phyloP scores from a whole-genome alignment of 1,140 invertebrate genomes.

The Potamilus streckersoni region DNA sequence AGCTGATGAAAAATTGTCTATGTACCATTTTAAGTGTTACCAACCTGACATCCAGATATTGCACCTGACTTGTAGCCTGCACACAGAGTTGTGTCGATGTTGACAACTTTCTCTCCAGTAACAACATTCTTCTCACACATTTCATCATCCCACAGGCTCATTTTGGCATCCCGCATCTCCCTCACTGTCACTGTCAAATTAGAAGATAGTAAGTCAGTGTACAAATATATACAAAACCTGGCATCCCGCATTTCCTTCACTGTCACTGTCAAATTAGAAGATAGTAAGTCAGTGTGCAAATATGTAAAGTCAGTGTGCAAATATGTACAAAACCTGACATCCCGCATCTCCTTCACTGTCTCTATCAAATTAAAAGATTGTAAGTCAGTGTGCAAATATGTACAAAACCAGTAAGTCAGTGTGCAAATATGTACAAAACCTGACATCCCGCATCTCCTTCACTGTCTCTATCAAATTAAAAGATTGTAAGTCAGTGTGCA shows the following conservation, averaged over 20 bases:
- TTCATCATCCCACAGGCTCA: slow-evolving; percentile 17
- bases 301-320: background rate
- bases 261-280: slow-evolving; percentile 9
- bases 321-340: slow-evolving; percentile 1
- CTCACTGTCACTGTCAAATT: slow-evolving; percentile 16
- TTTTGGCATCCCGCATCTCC: slow-evolving; percentile 27
- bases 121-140: slow-evolving; percentile 16
- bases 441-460: slow-evolving; percentile 20
- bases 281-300: background rate
- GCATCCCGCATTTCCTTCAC: slow-evolving; percentile 23
- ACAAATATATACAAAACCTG: background rate
- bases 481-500: background rate
- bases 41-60: slow-evolving; percentile 44
- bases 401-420: too few relatives aligned
- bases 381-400: background rate
- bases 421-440: too few relatives aligned
- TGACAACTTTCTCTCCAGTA: slow-evolving; percentile 23
- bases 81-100: slow-evolving; percentile 49
- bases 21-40: background rate
- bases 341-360: slow-evolving; percentile 17
- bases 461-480: slow-evolving; percentile 12
- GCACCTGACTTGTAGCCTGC: slow-evolving; percentile 34
- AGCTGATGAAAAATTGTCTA: too few relatives aligned
- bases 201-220: background rate
- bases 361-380: slow-evolving; percentile 4